Percentiles rank a stretch among this genome's conserved stretches.
These are phyloP conservation scores for Thymelicus acteon DNA, from an alignment of 2,888 invertebrate genomes.

Conservation along the genomic window DNA sequence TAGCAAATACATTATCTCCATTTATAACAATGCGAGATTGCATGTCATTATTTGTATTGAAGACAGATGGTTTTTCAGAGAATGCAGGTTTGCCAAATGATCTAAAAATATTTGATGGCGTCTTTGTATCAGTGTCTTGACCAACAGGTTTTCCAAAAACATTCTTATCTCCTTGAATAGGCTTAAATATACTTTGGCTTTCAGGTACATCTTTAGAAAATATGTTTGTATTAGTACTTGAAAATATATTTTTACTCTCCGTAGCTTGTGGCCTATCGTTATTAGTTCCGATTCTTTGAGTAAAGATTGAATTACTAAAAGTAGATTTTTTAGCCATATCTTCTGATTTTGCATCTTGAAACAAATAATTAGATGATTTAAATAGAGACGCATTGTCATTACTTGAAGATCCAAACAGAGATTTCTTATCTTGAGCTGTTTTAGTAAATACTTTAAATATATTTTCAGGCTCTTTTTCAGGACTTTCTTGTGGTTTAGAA, in stretches of 20 bases:
- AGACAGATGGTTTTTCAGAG: slow-evolving; percentile 22
- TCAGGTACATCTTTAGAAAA: slow-evolving; percentile 42
- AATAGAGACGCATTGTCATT: slow-evolving; percentile 35
- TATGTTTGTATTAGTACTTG: slow-evolving; percentile 41
- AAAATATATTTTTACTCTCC: slow-evolving; percentile 49
- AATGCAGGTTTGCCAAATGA: slow-evolving; percentile 52
- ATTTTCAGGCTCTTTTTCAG: slow-evolving; percentile 37
- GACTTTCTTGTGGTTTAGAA: slow-evolving; percentile 68
- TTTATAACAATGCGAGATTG: slow-evolving; percentile 51
- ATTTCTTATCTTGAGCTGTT: slow-evolving; percentile 22
- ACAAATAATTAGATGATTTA: slow-evolving; percentile 44
- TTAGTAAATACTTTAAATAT: slow-evolving; percentile 29
- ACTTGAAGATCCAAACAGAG: slow-evolving; percentile 37
- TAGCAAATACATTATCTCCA: slow-evolving; percentile 47
- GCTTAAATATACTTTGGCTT: slow-evolving; percentile 47
- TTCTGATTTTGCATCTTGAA: slow-evolving; percentile 48
- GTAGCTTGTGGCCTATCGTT: slow-evolving; percentile 7
- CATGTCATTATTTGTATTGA: slow-evolving; percentile 4
- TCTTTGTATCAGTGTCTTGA: slow-evolving; percentile 47
- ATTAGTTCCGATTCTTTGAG: slow-evolving; percentile 32
- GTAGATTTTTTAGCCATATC: slow-evolving; percentile 45
- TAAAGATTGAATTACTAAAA: slow-evolving; percentile 49
- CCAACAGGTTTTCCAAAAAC: slow-evolving; percentile 57
- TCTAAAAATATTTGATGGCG: slow-evolving; percentile 61
- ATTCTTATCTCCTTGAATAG: slow-evolving; percentile 43